A percentile compares a stretch with the other conserved stretches of the same genome.
These are phyloP conservation scores for Bombus turneri DNA, from an alignment of 1,140 invertebrate genomes.

Conservation along the genomic window DNA sequence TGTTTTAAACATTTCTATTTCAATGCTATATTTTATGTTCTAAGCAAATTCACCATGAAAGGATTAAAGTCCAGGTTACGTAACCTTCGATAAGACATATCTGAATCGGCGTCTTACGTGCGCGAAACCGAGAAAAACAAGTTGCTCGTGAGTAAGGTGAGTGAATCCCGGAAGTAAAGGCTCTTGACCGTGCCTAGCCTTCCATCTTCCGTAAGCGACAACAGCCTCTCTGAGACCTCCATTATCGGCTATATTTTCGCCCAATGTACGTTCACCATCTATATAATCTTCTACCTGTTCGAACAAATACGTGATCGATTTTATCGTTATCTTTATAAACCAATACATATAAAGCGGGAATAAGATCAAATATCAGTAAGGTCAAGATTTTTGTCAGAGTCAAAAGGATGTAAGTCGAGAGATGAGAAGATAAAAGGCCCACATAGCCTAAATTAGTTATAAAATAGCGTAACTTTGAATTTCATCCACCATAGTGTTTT, in stretches of 20 bases:
- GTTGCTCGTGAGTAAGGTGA: slow-evolving; percentile 89
- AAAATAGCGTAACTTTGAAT: too few species aligned
- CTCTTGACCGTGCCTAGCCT: slow-evolving; percentile 84
- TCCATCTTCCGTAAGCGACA: slow-evolving; percentile 87
- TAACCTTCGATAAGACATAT: too few species aligned
- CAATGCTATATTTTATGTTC: too few species aligned
- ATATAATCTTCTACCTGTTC: slow-evolving; percentile 83
- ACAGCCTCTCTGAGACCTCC: slow-evolving; percentile 92
- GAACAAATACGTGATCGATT: not conserved
- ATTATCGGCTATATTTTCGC: slow-evolving; percentile 96
- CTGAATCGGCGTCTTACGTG: slow-evolving; percentile 85
- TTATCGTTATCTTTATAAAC: not conserved
- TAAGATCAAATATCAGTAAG: not conserved
- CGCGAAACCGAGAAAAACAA: slow-evolving; percentile 95
- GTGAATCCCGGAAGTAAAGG: slow-evolving; percentile 89
- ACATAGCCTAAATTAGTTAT: too few species aligned
- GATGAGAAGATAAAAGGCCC: too few species aligned
- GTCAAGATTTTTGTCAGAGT: too few species aligned
- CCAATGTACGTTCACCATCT: slow-evolving; percentile 90
- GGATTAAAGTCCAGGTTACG: too few species aligned
- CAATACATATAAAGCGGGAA: not conserved
- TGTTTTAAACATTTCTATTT: too few species aligned
- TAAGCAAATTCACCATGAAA: too few species aligned
- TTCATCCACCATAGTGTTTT: too few species aligned
- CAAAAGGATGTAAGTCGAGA: too few species aligned